Percentiles rank a stretch among this genome's conserved stretches.
Evolutionary conservation across 1,140 invertebrate species (phyloP).

Genomic region (Aphelenchoides besseyi): DNA sequence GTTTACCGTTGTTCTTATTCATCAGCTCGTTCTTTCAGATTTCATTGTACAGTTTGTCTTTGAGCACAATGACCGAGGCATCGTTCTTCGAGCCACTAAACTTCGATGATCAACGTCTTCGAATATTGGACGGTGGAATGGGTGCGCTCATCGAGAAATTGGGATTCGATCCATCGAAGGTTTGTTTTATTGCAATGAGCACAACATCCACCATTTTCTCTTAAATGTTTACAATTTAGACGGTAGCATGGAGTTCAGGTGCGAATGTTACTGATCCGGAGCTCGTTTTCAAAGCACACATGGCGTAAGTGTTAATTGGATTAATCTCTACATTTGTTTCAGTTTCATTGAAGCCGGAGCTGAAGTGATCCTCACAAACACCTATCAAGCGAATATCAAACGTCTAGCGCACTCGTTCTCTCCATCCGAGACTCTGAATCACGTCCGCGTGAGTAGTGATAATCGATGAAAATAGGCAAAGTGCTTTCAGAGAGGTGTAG

Average conservation of each 20-base stretch:
- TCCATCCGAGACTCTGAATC: background rate
- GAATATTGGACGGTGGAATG: conserved; percentile 19
- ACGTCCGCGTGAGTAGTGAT: background rate
- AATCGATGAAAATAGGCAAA: background rate
- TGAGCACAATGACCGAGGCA: too few species aligned
- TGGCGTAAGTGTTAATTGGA: background rate
- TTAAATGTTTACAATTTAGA: background rate
- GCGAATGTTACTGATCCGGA: conserved; percentile 4
- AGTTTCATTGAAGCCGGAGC: conserved; percentile 18
- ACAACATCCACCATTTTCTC: background rate
- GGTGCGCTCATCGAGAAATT: conserved; percentile 13
- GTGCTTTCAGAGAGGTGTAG: background rate
- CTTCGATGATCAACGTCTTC: background rate
- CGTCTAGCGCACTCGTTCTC: background rate
- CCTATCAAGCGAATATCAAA: conserved; percentile 21
- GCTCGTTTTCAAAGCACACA: conserved; percentile 6
- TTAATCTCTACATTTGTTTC: background rate
- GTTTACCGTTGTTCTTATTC: too few species aligned
- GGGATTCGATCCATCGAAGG: background rate
- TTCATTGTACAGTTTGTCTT: too few species aligned
- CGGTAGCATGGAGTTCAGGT: conserved; percentile 14
- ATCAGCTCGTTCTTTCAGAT: too few species aligned
- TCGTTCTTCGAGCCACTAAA: too few species aligned
- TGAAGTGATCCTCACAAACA: conserved; percentile 20
- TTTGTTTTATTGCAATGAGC: background rate